Base-by-base conservation (phyloP, 2,113 vertebrate genomes). In the Syrrhaptes paradoxus region DNA sequence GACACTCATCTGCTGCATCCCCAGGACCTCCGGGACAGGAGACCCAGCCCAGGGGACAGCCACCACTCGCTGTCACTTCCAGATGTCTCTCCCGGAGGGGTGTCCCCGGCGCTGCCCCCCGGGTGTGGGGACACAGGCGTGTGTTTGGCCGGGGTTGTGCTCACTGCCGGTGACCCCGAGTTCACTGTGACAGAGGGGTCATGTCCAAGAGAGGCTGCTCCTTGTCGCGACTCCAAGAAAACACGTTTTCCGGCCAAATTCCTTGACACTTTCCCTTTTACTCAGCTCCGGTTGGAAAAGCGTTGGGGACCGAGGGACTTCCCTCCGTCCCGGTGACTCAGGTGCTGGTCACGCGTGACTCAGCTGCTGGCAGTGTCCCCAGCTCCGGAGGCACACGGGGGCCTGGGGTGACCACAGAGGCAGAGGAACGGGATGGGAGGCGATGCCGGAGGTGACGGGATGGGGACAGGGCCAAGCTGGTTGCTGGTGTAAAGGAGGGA, bases 211-310 rank as follows among this genome's bases (percentile, higher is more conserved):
- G 66, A 74, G 48, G 46, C 86, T 59, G 74, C 48, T 79, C 34
- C 80, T 89, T 36, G 43, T 29, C 7, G 5, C 48, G 26, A 55
- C 73, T 94, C 95, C 89, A 73, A 83, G 81, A 70, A 90, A 97
- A 87, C 59, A 34, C 21, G 63, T 65, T 68, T 8, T 26, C 28
- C 31, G 7, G 88, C 91, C 95, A 95, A 94, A 94, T 95, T 93
- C 91, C 68, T 79, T n/a, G 71, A 43, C 80, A 63, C 74, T 96
- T 93, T 94, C 77, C 67, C 52, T 71, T 97, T 97, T 95, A 93
- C 95, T 97, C 96, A 97, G 96, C 86, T 97, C 95, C 72, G 54
- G 86, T 74, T 88, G 96, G 91, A 93, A 94, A 93, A 93, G 87
- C 75, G 38, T 34, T 9, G 3, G 57, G 89, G 28, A 7, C 6